Evolutionary conservation across 2,797 vertebrate species (phyloP).

Genomic region (Galagoides demidoff): DNA sequence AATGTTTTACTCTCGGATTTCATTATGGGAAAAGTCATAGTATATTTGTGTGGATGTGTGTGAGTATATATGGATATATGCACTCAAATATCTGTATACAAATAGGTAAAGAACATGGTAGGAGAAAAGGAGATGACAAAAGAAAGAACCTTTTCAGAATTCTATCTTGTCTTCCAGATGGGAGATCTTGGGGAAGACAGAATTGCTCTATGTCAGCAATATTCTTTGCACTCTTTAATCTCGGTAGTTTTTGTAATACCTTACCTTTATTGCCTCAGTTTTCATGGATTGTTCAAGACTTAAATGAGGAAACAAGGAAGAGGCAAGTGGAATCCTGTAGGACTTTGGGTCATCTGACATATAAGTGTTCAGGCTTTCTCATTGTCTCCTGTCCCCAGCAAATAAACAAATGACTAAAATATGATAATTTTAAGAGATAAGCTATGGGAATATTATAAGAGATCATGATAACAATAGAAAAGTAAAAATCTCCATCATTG

Average conservation of each 20-base stretch:
- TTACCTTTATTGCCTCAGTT: not conserved
- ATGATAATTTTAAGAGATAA: not conserved
- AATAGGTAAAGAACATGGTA: not conserved
- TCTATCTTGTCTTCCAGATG: not conserved
- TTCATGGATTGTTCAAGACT: not conserved
- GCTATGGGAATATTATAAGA: not conserved
- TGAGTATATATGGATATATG: rapidly evolving
- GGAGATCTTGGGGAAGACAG: not conserved
- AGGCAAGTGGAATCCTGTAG: not conserved
- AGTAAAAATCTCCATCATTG: not conserved
- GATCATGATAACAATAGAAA: not conserved
- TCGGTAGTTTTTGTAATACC: not conserved
- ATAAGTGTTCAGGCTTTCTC: not conserved
- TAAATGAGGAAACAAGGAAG: not conserved
- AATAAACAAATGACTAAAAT: not conserved
- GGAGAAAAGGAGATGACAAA: not conserved
- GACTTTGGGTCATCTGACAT: not conserved
- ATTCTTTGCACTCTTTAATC: not conserved
- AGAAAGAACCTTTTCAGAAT: not conserved
- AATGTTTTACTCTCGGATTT: constrained; percentile 56
- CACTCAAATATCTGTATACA: not conserved
- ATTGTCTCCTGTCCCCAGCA: not conserved
- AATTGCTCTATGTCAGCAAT: not conserved
- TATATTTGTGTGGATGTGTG: not conserved
- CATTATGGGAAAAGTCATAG: constrained; percentile 45